Percentiles rank a stretch among this genome's conserved stretches.
These are phyloP conservation scores for Drosophila mayaguana DNA, from an alignment of 2,888 invertebrate species.

Conservation along the genomic window DNA sequence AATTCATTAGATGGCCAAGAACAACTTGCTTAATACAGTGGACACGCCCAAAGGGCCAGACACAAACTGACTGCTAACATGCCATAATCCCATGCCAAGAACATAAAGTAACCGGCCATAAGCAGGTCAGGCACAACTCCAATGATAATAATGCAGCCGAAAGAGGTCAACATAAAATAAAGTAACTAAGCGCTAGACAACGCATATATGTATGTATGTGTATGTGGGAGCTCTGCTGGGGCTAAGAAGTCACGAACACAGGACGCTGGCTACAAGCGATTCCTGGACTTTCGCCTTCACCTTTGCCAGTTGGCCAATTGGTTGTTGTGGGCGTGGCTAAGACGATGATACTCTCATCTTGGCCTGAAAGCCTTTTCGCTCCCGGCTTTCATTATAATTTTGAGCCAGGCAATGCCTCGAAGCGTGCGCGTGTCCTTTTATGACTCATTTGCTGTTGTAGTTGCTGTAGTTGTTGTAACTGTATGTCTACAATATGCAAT, in stretches of 20 bases:
- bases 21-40: conserved; percentile 39
- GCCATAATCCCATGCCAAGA: conserved; percentile 65
- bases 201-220: conserved; percentile 1
- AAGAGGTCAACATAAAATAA: conserved; percentile 70
- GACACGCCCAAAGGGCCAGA: conserved; percentile 25
- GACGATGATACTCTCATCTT: conserved; percentile 21
- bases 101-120: conserved; percentile 61
- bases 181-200: conserved; percentile 54
- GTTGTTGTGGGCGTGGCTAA: conserved; percentile 23
- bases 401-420: conserved; percentile 60
- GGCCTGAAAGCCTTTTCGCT: conserved; percentile 42
- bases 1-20: conserved; percentile 56
- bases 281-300: conserved; percentile 29
- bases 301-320: conserved; percentile 10
- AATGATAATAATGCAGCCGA: conserved; percentile 72
- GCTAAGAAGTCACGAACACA: conserved; percentile 16
- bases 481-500: conserved; percentile 71
- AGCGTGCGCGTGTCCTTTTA: conserved; percentile 62
- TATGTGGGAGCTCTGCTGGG: conserved; percentile 11
- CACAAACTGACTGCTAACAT: conserved; percentile 65
- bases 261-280: conserved; percentile 22
- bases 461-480: conserved; percentile 20
- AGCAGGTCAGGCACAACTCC: conserved; percentile 59
- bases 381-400: conserved; percentile 73
- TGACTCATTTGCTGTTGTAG: conserved; percentile 47